phyloP scores from a whole-genome alignment of 1,140 invertebrate genomes.

The Magallana gigas region DNA sequence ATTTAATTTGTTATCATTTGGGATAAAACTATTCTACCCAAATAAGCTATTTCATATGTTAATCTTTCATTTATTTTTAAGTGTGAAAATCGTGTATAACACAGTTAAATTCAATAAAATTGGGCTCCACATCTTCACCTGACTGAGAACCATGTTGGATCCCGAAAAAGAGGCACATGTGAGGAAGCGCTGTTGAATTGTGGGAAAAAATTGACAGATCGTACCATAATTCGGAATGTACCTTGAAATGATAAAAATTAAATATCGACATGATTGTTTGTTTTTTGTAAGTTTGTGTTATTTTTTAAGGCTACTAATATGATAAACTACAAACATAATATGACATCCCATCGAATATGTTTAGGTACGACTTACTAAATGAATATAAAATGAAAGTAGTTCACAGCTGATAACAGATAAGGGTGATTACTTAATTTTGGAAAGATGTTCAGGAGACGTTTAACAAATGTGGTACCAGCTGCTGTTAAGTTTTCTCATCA shows the following conservation, averaged over 20 bases:
- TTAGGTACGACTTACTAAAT: not conserved
- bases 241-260: too few relatives aligned
- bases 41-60: not conserved
- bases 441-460: not conserved
- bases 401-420: not conserved
- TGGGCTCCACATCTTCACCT: constrained; percentile 9
- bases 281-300: too few relatives aligned
- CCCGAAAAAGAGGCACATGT: constrained; percentile 40
- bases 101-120: not conserved
- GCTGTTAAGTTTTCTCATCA: not conserved
- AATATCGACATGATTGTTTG: too few relatives aligned
- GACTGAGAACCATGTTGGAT: constrained; percentile 37
- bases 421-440: not conserved
- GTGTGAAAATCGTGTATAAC: not conserved
- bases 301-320: too few relatives aligned
- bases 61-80: not conserved
- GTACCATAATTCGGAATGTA: not conserved
- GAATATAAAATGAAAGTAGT: constrained; percentile 14
- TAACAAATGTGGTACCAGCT: not conserved
- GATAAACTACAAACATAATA: too few relatives aligned
- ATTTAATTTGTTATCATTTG: not conserved
- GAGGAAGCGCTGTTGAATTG: not conserved
- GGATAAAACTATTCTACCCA: not conserved
- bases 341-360: not conserved
- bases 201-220: not conserved